These are phyloP conservation scores for Catharus fuscescens DNA, from an alignment of 2,113 vertebrate genomes.

Conservation along the genomic window DNA sequence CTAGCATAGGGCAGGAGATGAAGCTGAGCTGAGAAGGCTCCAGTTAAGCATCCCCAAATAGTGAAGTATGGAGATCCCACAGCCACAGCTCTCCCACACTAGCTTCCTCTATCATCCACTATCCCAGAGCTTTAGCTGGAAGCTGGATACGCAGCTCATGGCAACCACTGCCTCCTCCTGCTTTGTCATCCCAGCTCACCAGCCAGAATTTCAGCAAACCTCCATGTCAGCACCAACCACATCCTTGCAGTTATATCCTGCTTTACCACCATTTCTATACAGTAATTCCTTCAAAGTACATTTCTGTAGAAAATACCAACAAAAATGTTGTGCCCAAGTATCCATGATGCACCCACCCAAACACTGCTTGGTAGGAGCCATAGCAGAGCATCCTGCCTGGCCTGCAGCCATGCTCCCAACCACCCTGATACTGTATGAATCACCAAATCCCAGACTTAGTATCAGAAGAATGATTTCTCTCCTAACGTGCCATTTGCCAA, in stretches of 20 bases:
- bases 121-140: neutral
- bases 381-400: neutral
- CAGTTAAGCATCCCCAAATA: neutral
- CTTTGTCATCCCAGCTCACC: neutral
- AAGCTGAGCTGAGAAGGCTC: neutral
- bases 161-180: neutral
- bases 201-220: neutral
- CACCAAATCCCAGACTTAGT: neutral
- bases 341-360: fast-evolving
- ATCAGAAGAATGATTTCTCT: neutral
- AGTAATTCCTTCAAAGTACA: neutral
- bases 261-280: neutral
- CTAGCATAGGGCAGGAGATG: neutral
- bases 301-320: neutral
- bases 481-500: fast-evolving
- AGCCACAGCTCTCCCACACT: neutral
- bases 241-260: neutral
- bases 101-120: neutral
- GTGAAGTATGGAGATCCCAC: neutral
- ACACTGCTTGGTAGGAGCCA: neutral
- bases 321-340: neutral
- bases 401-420: fast-evolving
- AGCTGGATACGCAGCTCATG: fast-evolving
- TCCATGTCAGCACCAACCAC: neutral
- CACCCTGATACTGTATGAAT: fast-evolving